These are phyloP conservation scores for Melanophora roralis DNA, from an alignment of 2,888 invertebrate genomes.

Conservation along the genomic window DNA sequence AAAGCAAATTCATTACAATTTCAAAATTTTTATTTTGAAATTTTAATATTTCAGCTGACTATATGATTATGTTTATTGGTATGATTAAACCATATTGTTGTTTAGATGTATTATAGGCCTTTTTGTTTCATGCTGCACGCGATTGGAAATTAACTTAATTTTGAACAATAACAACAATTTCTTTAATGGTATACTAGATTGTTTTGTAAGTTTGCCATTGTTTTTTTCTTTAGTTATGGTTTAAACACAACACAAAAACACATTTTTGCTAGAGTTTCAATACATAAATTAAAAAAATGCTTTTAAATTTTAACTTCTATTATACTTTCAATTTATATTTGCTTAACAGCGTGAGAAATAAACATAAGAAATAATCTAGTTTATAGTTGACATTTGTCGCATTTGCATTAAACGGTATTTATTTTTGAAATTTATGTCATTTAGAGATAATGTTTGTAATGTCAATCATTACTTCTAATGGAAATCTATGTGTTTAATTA, in stretches of 20 bases:
- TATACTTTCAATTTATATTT: slow-evolving; percentile 6
- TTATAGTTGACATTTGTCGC: slow-evolving; percentile 52
- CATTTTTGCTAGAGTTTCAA: no score
- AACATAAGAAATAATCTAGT: slow-evolving; percentile 53
- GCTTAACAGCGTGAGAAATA: slow-evolving; percentile 53
- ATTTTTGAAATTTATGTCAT: slow-evolving; percentile 33
- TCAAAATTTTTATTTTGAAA: no score
- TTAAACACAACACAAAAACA: background rate
- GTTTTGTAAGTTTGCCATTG: slow-evolving; percentile 17
- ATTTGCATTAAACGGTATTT: slow-evolving; percentile 11
- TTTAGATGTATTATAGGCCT: slow-evolving; percentile 40
- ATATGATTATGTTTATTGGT: background rate
- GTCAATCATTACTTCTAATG: background rate
- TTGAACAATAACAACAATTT: slow-evolving; percentile 61
- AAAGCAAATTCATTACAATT: no score
- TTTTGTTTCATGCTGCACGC: slow-evolving; percentile 66
- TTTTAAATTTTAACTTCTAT: background rate
- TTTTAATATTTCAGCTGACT: no score
- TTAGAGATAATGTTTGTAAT: slow-evolving; percentile 27
- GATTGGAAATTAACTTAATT: slow-evolving; percentile 66
- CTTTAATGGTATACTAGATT: slow-evolving; percentile 47
- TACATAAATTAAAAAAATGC: background rate
- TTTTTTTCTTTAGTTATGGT: slow-evolving; percentile 11
- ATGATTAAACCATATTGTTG: background rate
- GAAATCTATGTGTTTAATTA: slow-evolving; percentile 35